Evolutionary conservation across 2,797 vertebrate genomes (phyloP).

Genomic region (Molossus molossus): DNA sequence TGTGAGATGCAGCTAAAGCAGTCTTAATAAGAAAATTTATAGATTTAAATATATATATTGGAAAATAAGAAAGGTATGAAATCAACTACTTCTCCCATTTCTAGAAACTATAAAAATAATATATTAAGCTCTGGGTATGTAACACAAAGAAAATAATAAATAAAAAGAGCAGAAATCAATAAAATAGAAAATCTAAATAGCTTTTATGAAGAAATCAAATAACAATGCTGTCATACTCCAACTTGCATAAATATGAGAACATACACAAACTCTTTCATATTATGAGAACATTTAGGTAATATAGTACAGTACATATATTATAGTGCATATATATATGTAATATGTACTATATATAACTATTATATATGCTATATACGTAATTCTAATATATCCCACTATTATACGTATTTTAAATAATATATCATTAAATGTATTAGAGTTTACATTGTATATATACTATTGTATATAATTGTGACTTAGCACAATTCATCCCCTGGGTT

Average conservation of each 20-base stretch:
- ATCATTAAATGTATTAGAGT: neutral
- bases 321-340: neutral
- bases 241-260: neutral
- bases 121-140: neutral
- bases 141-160: neutral
- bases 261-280: neutral
- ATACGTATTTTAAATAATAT: neutral
- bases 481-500: slow-evolving; percentile 66
- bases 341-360: neutral
- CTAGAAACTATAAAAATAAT: slow-evolving; percentile 44
- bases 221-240: neutral
- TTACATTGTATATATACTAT: neutral
- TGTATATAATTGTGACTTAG: slow-evolving; percentile 48
- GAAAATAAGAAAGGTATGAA: slow-evolving; percentile 33
- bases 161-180: neutral
- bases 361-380: neutral
- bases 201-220: neutral
- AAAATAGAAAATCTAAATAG: neutral
- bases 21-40: neutral
- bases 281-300: neutral
- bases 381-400: neutral
- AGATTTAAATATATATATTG: neutral
- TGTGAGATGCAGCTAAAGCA: neutral
- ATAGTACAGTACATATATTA: neutral
- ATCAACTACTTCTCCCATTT: slow-evolving; percentile 29